Evolutionary conservation across 2,888 invertebrate genomes (phyloP), one percentile per base, ranked within the genome.

Genomic region (Sphaerophoria taeniata): DNA sequence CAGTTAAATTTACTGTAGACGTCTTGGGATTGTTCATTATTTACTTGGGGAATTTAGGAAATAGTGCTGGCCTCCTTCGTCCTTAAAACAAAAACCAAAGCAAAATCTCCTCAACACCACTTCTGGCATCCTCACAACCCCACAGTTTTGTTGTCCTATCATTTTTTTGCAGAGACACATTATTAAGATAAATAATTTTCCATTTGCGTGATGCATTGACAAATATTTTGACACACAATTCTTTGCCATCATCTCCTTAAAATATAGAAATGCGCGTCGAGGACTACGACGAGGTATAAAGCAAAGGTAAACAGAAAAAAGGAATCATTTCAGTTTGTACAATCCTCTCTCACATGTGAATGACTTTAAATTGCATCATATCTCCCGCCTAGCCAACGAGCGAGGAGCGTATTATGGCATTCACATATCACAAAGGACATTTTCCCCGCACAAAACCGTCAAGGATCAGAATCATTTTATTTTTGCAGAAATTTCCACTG

Each of bases 181-280:
- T 74, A 74, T 78, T 71, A 71, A 74, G 77, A 75, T 79, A 83
- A 79, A 83, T 78, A 83, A 71, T 79, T 72, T 84, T 84, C 79
- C 79, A 84, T 84, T 84, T 84, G 79, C 75, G 71, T 84, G 74
- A 84, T 84, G 75, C 75, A 75, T 79, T 79, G 75, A 75, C 71
- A 84, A 79, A 84, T 84, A 84, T 84, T 79, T 75, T 79, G 71
- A 72, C 49, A 69, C 67, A 61, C 43, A 51, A 51, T 36, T 12
- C 16, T 65, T n/a, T 11, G n/a, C 43, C 53, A 45, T 63, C 63
- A 34, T 49, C 74, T 45, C 53, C 51, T 9, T 49, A 49, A 14
- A 3, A 6, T 14, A 49, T 49, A 49, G 14, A 49, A 47, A 16
- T 3, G 39, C 7, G 16, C 14, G 3, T n/a, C 5, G 14, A 49